Base-by-base conservation (phyloP, 2,888 invertebrate genomes). In the Alsophila aescularia region DNA sequence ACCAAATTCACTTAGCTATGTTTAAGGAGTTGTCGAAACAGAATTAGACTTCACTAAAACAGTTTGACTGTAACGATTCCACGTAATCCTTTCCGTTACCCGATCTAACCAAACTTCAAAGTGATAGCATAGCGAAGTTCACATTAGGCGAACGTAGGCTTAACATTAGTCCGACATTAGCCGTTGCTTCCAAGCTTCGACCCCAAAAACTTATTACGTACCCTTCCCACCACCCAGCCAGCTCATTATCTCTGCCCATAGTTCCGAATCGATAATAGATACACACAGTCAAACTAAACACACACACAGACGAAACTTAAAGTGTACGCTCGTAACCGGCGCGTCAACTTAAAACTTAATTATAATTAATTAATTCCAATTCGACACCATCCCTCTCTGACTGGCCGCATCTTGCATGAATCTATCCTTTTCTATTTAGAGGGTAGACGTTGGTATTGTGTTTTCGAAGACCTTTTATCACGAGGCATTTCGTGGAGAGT, bases 351-450 rank as follows among this genome's bases (percentile, higher is more conserved):
- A 95, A 91, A 95, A 95, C 95, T 95, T 95, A 94, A 95, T 95
- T 95, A 95, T 95, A 95, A 95, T 95, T 95, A 95, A 95, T 94
- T 94, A 94, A 94, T 94, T 94, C 94, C 93, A 93, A 94, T 94
- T 93, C 93, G 81, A 80, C 77, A 75, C 78, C 76, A 74, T 91
- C 88, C 82, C 82, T 80, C 76, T 90, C 89, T 64, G 75, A 62
- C 86, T 53, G 57, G 67, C 52, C 56, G 62, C 69, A 85, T 92
- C 93, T 93, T 93, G 84, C 81, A 80, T 93, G 83, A 78, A 58
- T 58, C 74, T 67, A 62, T 90, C 89, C 71, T 80, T 66, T 65
- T 88, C 84, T 70, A 66, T 67, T 80, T 71, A 77, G 81, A 84
- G 87, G 85, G 87, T 85, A 83, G 82, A 81, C 81, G 79, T 2